phyloP scores from a whole-genome alignment of 2,113 vertebrate genomes.

The Phycodurus eques region DNA sequence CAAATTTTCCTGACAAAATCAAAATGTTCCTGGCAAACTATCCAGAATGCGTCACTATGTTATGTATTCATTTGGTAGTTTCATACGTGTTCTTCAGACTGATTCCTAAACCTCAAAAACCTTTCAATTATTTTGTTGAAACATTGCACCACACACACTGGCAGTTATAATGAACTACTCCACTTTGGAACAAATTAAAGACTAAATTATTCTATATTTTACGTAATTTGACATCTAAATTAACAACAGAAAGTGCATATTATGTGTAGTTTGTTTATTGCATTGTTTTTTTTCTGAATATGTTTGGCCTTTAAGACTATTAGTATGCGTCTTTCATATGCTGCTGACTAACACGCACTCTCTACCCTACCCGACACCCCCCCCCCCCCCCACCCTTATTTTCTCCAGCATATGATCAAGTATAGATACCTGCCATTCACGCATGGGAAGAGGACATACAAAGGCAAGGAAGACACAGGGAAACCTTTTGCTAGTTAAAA shows the following conservation, averaged over 20 bases:
- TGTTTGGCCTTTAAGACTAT: neutral
- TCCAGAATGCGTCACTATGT: too few relatives aligned
- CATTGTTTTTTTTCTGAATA: neutral
- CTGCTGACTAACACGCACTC: neutral
- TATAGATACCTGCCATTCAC: constrained; percentile 99
- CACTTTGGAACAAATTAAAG: too few relatives aligned
- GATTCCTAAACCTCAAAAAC: neutral
- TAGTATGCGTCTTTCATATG: neutral
- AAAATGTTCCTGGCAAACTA: too few relatives aligned
- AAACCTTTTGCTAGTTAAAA: constrained; percentile 97
- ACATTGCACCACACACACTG: too few relatives aligned
- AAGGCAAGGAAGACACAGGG: constrained; percentile 94
- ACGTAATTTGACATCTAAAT: neutral
- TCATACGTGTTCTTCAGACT: neutral
- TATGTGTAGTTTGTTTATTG: neutral
- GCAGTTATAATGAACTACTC: too few relatives aligned
- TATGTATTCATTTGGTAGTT: neutral
- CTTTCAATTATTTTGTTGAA: neutral
- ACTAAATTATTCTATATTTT: too few relatives aligned
- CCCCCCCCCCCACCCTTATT: constrained; percentile 21
- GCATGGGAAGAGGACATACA: constrained; percentile 98
- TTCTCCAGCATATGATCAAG: constrained; percentile 95
- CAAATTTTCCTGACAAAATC: too few relatives aligned
- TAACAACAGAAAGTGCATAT: neutral
- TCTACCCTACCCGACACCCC: neutral